These are phyloP conservation scores for Plemyria rubiginata DNA, from an alignment of 2,888 invertebrate species.

Conservation along the genomic window DNA sequence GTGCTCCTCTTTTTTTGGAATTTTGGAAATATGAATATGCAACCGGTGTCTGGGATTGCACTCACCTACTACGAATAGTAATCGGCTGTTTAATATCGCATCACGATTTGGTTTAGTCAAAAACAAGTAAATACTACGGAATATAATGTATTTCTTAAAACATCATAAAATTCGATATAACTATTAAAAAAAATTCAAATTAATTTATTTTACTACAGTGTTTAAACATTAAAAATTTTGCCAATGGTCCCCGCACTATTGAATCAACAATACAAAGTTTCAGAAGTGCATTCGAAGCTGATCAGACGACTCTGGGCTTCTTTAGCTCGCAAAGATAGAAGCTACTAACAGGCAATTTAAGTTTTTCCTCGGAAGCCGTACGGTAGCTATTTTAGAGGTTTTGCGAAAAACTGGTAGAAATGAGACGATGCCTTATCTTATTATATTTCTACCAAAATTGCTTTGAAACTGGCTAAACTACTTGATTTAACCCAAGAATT, in stretches of 20 bases:
- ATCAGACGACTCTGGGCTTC: constrained; percentile 52
- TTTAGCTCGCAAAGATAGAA: constrained; percentile 54
- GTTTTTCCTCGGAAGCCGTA: constrained; percentile 54
- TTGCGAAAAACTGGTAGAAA: constrained; percentile 8
- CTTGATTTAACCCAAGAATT: neutral
- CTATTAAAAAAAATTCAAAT: too few relatives aligned
- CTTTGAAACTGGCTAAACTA: neutral
- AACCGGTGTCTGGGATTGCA: too few relatives aligned
- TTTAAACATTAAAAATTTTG: too few relatives aligned
- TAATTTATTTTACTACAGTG: too few relatives aligned
- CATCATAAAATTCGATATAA: constrained; percentile 17
- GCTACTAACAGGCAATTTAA: constrained; percentile 76
- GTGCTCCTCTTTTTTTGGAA: too few relatives aligned
- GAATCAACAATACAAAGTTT: constrained; percentile 43
- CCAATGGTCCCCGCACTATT: too few relatives aligned
- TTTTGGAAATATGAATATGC: too few relatives aligned
- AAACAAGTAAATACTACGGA: too few relatives aligned
- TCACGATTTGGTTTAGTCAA: too few relatives aligned
- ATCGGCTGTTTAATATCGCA: too few relatives aligned
- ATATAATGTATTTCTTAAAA: neutral
- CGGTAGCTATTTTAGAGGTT: constrained; percentile 7
- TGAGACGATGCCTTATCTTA: neutral
- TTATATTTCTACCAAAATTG: neutral
- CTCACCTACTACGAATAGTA: too few relatives aligned
- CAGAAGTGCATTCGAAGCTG: constrained; percentile 46